Evolutionary conservation across 2,797 vertebrate species (phyloP).

Genomic region (Smutsia gigantea): DNA sequence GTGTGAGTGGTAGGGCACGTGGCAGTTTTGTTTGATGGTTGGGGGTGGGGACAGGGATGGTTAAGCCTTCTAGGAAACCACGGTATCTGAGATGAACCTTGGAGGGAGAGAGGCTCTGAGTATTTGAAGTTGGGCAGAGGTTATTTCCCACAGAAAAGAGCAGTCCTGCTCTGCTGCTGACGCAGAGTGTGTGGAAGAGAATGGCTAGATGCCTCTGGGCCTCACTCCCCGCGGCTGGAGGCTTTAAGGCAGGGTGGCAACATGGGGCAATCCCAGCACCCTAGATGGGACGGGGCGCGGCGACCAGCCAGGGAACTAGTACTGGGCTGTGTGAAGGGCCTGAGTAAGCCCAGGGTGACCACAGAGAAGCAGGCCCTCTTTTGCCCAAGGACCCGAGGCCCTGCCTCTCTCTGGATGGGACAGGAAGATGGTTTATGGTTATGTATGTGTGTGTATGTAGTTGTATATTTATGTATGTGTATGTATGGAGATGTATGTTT

Average conservation of each 20-base stretch:
- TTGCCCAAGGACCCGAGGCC: neutral
- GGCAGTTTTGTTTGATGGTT: neutral
- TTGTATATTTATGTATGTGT: too few species aligned
- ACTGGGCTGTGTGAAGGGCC: neutral
- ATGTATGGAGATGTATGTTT: too few species aligned
- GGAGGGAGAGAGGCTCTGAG: neutral
- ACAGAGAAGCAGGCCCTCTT: neutral
- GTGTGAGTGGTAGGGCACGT: neutral
- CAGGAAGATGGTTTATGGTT: too few species aligned
- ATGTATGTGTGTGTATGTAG: too few species aligned
- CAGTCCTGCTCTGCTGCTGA: neutral
- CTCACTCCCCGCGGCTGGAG: accelerated
- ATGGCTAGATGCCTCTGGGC: accelerated
- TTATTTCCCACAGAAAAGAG: neutral
- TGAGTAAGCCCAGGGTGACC: too few species aligned
- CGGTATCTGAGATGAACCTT: neutral
- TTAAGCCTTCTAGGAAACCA: neutral
- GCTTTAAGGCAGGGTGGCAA: neutral
- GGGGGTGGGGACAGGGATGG: neutral
- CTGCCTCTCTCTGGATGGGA: neutral
- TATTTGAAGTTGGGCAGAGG: neutral
- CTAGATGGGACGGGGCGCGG: neutral
- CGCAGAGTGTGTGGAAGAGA: neutral
- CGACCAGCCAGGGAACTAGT: neutral
- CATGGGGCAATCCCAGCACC: neutral